Conservation (phyloP, 2,797 vertebrate species). For the Amblyraja radiata region DNA sequence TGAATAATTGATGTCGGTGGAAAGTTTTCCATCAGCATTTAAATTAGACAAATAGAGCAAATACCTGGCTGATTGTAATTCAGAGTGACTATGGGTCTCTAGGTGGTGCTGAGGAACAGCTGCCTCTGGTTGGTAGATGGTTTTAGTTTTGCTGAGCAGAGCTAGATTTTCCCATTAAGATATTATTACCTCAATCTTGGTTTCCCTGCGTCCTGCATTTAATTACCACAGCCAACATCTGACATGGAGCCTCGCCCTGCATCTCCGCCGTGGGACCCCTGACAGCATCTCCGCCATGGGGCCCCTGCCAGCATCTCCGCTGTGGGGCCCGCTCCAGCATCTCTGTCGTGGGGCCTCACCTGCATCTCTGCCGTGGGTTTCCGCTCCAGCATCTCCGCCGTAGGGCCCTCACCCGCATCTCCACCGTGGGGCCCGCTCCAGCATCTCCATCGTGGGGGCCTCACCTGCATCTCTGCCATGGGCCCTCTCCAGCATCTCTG, state of each 20-base stretch:
- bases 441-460: no score
- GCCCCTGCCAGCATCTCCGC: no score
- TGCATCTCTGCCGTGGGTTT: background rate
- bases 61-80: constrained; percentile 19
- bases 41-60: constrained; percentile 21
- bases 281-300: no score
- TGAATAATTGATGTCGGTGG: background rate
- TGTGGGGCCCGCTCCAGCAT: no score
- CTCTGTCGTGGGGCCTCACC: no score
- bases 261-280: no score
- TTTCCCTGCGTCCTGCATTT: background rate
- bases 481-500: no score
- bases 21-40: constrained; percentile 5
- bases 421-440: no score
- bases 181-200: background rate
- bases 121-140: background rate
- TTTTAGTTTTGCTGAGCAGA: background rate
- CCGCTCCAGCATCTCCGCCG: no score
- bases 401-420: no score
- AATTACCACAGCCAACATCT: background rate
- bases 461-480: no score
- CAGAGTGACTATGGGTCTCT: background rate
- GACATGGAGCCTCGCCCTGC: no score
- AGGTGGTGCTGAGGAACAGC: background rate
- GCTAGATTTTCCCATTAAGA: background rate